Base-by-base conservation (phyloP, 30 jellyfish, hydroid and myxozoan species). In the Aurelia coerulea region DNA sequence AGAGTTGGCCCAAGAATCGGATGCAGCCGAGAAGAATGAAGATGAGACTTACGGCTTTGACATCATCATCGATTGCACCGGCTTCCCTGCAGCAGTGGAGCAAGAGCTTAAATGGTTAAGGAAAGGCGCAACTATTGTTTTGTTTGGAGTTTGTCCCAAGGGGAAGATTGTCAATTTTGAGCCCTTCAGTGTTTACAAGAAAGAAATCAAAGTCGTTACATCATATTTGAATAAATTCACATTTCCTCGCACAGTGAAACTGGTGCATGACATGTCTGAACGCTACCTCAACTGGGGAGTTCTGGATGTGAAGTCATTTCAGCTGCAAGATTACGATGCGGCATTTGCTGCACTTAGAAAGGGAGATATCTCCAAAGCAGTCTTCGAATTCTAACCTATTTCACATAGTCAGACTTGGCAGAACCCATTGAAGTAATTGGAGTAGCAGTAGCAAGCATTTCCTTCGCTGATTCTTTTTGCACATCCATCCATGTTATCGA, bases 1-100 rank as follows among this genome's bases (percentile, higher is more conserved):
- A n/a, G 87, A 62, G 17, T 16, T 91, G 68, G 42, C 42, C 8
- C 81, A 68, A 2, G 90, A 73, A 62, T 79, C 70, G 2, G 84
- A 31, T 4, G 86, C 31, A 8, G 92, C 90, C 16, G 68, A 53
- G 62, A 66, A 72, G 56, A 58, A 23, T 39, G 85, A 62, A 13
- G 96, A 90, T 64, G 93, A 78, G 83, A 85, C 96, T 10, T 91
- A 87, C 86, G 97, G 97, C 37, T 91, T 67, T 76, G 97, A 91
- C 80, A 87, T 91, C 62, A 85, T 91, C 71, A 56, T 91, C 11
- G 97, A 91, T 54, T 91, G 97, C 77, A 84, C 97, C 35, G 97
- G 97, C 10, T 15, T 15, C 50, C 93, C 93, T 8, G 64, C 62
- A 35, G 96, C 96, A 16, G 91, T 91, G 18, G 96, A 91, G 49